phyloP scores from a whole-genome alignment of 2,888 invertebrate species.

The Tipula unca region DNA sequence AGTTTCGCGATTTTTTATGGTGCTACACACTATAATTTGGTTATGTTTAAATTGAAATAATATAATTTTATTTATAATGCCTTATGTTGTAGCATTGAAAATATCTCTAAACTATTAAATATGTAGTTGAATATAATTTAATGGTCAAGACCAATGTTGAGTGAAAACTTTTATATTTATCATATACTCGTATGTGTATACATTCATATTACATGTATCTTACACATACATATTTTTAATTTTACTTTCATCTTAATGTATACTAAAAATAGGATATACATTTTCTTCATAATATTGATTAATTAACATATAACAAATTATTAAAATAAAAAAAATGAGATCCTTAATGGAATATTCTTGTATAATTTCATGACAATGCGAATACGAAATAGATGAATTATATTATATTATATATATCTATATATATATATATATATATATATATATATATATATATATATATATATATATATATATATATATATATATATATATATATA shows the following conservation, averaged over 20 bases:
- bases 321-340: not conserved
- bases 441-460: too few relatives aligned
- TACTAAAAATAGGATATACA: not conserved
- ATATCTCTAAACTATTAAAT: too few relatives aligned
- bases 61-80: not conserved
- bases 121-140: not conserved
- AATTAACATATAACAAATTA: slow-evolving; percentile 14
- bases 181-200: too few relatives aligned
- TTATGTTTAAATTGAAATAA: not conserved
- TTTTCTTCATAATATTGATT: slow-evolving; percentile 18
- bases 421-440: too few relatives aligned
- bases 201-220: not conserved
- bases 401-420: too few relatives aligned
- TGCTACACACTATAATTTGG: not conserved
- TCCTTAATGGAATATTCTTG: slow-evolving; percentile 20
- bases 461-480: too few relatives aligned
- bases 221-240: not conserved
- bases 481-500: too few relatives aligned
- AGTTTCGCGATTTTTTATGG: not conserved
- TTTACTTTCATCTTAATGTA: not conserved
- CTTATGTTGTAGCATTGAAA: not conserved
- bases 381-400: slow-evolving; percentile 20
- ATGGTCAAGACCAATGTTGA: not conserved
- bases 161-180: too few relatives aligned
- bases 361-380: slow-evolving; percentile 20